A percentile compares a stretch with the other conserved stretches of the same genome.
These are phyloP conservation scores for Scaptomyza pallida DNA, from an alignment of 1,140 invertebrate species.

Conservation along the genomic window DNA sequence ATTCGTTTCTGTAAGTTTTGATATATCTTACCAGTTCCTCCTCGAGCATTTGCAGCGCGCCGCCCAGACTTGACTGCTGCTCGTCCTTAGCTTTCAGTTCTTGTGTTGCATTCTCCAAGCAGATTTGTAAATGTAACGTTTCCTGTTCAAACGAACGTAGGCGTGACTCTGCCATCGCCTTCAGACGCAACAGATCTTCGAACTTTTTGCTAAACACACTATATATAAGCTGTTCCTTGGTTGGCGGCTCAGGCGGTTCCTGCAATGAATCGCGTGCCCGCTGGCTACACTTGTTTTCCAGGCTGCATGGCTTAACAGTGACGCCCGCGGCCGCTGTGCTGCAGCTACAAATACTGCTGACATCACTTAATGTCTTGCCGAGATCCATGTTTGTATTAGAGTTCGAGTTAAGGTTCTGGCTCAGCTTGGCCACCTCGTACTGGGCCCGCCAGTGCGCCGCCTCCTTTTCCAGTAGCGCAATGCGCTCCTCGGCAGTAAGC, in stretches of 20 bases:
- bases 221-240: conserved; percentile 77
- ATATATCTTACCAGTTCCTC: conserved; percentile 84
- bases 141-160: conserved; percentile 68
- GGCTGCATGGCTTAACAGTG: conserved; percentile 46
- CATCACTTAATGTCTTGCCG: conserved; percentile 29
- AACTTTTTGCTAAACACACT: conserved; percentile 76
- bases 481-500: conserved; percentile 66
- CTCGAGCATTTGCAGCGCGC: conserved; percentile 84
- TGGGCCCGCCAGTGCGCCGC: conserved; percentile 86
- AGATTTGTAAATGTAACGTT: conserved; percentile 73
- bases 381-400: conserved; percentile 56
- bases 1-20: background rate
- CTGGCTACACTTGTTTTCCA: conserved; percentile 47
- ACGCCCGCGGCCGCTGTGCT: conserved; percentile 76
- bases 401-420: conserved; percentile 73
- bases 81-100: conserved; percentile 84
- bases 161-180: conserved; percentile 74
- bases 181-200: conserved; percentile 73
- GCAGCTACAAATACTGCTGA: conserved; percentile 60
- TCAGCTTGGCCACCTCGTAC: conserved; percentile 86
- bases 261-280: conserved; percentile 61
- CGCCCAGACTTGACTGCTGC: conserved; percentile 84
- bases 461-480: conserved; percentile 85
- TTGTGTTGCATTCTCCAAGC: conserved; percentile 76
- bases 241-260: conserved; percentile 54